Conservation (phyloP, 2,888 invertebrate genomes). For the Dexiosoma caninum region DNA sequence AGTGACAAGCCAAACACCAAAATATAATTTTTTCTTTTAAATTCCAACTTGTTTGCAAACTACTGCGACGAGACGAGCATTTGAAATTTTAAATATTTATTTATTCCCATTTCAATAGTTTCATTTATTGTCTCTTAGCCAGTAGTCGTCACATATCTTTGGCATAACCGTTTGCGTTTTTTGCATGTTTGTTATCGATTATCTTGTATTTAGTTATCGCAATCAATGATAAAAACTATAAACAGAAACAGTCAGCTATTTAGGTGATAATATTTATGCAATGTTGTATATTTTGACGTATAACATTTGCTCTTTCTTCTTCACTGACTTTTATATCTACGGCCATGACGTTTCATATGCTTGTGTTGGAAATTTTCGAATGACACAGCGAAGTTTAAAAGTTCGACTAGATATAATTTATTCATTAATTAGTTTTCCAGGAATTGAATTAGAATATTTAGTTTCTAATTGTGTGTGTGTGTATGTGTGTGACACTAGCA, state of each 20-base stretch:
- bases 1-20: too few relatives aligned
- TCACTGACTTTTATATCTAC: too few relatives aligned
- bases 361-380: slow-evolving; percentile 3
- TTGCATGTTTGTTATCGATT: slow-evolving; percentile 48
- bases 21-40: not conserved
- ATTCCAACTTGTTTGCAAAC: slow-evolving; percentile 13
- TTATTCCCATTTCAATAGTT: not conserved
- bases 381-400: not conserved
- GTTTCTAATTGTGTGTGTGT: not conserved
- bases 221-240: slow-evolving; percentile 38
- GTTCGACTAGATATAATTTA: not conserved
- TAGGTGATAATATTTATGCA: slow-evolving; percentile 21
- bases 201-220: slow-evolving; percentile 52
- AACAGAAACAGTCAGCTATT: slow-evolving; percentile 19
- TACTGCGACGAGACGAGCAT: too few relatives aligned
- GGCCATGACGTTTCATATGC: slow-evolving; percentile 35
- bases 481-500: too few relatives aligned
- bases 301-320: slow-evolving; percentile 12
- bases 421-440: too few relatives aligned
- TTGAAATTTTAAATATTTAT: slow-evolving; percentile 8
- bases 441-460: too few relatives aligned
- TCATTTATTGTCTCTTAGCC: not conserved
- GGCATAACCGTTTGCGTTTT: slow-evolving; percentile 15
- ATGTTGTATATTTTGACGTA: slow-evolving; percentile 2
- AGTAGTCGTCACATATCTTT: not conserved